Base-by-base conservation (phyloP, 2,113 vertebrate species). In the Phrynosoma blainvillii region DNA sequence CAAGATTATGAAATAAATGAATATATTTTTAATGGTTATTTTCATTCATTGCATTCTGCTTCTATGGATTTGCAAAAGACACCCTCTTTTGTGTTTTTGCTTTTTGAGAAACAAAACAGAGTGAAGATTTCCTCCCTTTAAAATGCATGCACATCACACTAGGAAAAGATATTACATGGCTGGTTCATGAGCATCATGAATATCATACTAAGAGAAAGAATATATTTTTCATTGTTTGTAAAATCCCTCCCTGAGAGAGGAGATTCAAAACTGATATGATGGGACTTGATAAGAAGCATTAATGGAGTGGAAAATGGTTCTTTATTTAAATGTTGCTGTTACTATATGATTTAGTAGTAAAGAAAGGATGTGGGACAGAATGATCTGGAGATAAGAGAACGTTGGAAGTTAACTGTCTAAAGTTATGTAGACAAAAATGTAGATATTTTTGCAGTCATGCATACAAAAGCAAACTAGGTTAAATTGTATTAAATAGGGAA, bases 401-500 rank as follows among this genome's bases (percentile, higher is more conserved):
- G 42, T 78, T 87, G 92, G 71, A 88, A 94, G 87, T 89, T 90
- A 85, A 93, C 89, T 62, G 52, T 80, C 88, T 92, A 71, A 88
- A 94, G 88, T 90, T 91, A 83, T 62, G 59, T 62, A 62, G 13
- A 62, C 12, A 62, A 62, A 62, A 93, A 90, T 78, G 91, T 92
- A 95, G 81, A 81, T 27, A 84, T 90, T 88, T 93, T 88, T 89
- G 91, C 84, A 89, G 89, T 21, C 82, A 16, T 83, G 84, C 92
- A 95, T 94, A 92, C 92, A 87, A 93, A 95, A 94, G 87, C 90
- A 89, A 95, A 83, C 89, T 88, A 89, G 75, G 82, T 94, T 88
- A 94, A 89, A 89, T 90, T 91, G 81, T 92, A 88, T 89, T 93
- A 91, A 62, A 62, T 18, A 94, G 83, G 65, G 40, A 88, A 92